Conservation (phyloP, 2,797 vertebrate genomes). For the Scleropages formosus region DNA sequence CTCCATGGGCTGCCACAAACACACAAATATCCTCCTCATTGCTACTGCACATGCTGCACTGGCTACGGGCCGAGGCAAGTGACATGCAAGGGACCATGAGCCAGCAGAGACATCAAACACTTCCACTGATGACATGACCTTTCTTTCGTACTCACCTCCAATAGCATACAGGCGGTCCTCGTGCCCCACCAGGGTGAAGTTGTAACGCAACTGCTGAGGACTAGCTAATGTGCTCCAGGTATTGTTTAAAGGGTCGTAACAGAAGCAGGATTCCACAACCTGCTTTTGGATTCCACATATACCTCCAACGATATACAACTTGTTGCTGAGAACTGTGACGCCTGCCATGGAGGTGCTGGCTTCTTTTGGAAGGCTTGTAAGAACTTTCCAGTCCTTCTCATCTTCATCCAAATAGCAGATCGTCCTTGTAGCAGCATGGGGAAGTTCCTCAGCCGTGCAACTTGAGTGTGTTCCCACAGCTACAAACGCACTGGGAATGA, state of each 20-base stretch:
- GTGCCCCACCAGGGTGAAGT: conserved; percentile 79
- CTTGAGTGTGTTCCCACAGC: conserved; percentile 87
- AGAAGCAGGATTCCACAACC: conserved; percentile 82
- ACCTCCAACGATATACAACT: conserved; percentile 87
- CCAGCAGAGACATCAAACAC: conserved; percentile 65
- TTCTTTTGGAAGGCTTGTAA: conserved; percentile 80
- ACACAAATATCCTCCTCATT: conserved; percentile 84
- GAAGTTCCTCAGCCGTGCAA: conserved; percentile 66
- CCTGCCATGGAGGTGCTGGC: conserved; percentile 92
- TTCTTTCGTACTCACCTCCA: conserved; percentile 79
- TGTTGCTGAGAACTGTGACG: conserved; percentile 83
- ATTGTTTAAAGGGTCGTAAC: conserved; percentile 76
- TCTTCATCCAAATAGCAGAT: conserved; percentile 87
- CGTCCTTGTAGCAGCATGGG: conserved; percentile 81
- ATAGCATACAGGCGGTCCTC: conserved; percentile 82
- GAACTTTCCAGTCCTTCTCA: conserved; percentile 78
- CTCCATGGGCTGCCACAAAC: conserved; percentile 88
- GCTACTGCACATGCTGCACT: conserved; percentile 78
- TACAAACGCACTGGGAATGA: conserved; percentile 77
- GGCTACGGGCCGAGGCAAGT: conserved; percentile 77
- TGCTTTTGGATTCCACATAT: conserved; percentile 82
- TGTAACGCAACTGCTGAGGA: conserved; percentile 83
- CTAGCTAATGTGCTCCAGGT: conserved; percentile 79
- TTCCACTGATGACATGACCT: conserved; percentile 78
- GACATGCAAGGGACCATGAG: conserved; percentile 76